Conservation (phyloP, 2,888 invertebrate genomes). For the Parthenolecanium corni region DNA sequence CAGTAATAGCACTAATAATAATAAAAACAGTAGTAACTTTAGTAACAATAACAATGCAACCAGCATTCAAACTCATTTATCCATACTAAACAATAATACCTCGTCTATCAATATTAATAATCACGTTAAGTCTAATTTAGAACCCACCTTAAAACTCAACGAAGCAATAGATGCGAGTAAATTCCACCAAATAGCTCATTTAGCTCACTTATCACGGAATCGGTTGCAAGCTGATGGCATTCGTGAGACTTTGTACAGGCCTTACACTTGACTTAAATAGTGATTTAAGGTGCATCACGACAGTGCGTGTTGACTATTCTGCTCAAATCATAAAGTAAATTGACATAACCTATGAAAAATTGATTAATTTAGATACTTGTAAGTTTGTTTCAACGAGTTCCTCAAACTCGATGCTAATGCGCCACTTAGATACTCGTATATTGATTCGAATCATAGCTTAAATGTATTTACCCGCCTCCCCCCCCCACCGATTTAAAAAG, state of each 20-base stretch:
- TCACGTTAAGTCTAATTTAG: slow-evolving; percentile 10
- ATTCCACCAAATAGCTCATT: slow-evolving; percentile 25
- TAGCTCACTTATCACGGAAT: slow-evolving; percentile 18
- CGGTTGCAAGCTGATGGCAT: slow-evolving; percentile 13
- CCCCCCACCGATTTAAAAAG: too few relatives aligned
- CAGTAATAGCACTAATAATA: too few relatives aligned
- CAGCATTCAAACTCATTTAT: background rate
- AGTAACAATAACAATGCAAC: background rate
- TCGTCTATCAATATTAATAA: slow-evolving; percentile 1
- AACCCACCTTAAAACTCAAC: background rate
- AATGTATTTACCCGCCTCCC: too few relatives aligned
- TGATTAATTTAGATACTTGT: too few relatives aligned
- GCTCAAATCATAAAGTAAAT: too few relatives aligned
- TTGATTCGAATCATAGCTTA: too few relatives aligned
- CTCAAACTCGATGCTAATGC: too few relatives aligned
- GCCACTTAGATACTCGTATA: too few relatives aligned
- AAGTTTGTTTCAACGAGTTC: too few relatives aligned
- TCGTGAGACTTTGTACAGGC: slow-evolving; percentile 31
- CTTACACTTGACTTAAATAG: slow-evolving; percentile 26
- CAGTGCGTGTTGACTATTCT: too few relatives aligned
- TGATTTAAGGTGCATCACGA: too few relatives aligned
- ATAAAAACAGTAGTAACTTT: slow-evolving; percentile 4
- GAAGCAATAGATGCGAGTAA: slow-evolving; percentile 1
- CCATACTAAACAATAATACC: slow-evolving; percentile 19
- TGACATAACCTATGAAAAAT: too few relatives aligned